These are phyloP conservation scores for Megalops cyprinoides DNA, from an alignment of 2,797 vertebrate species.

Conservation along the genomic window DNA sequence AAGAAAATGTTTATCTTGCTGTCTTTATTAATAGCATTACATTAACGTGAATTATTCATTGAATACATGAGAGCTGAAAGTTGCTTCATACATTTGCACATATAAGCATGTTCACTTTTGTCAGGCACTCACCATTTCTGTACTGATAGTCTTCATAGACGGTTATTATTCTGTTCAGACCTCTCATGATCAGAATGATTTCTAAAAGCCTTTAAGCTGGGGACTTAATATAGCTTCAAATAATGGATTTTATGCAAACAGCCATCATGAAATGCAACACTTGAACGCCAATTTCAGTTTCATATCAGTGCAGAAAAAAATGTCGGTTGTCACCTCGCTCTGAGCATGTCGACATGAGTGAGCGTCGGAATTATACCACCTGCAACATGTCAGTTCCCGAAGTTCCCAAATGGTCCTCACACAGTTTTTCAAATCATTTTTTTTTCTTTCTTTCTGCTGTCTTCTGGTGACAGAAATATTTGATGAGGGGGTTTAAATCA, in stretches of 20 bases:
- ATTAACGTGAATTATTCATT: background rate
- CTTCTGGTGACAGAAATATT: background rate
- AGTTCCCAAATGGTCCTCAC: background rate
- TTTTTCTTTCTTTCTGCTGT: background rate
- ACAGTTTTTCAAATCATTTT: constrained; percentile 2
- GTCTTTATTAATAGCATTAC: background rate
- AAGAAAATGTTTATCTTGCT: background rate
- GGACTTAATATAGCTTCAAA: background rate
- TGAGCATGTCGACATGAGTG: background rate
- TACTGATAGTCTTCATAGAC: background rate
- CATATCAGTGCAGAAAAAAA: background rate
- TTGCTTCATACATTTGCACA: background rate
- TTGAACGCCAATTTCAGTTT: background rate
- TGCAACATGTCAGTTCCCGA: background rate
- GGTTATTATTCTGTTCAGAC: constrained; percentile 6
- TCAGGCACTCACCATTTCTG: background rate
- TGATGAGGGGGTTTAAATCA: background rate
- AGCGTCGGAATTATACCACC: background rate
- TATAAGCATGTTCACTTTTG: background rate
- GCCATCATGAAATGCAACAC: background rate
- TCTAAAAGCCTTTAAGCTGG: background rate
- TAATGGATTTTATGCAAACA: constrained; percentile 22
- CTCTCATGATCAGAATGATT: background rate
- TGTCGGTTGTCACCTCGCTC: background rate
- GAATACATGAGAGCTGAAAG: background rate